Conservation (phyloP, 2,797 vertebrate species). For the Myotis findleyi region DNA sequence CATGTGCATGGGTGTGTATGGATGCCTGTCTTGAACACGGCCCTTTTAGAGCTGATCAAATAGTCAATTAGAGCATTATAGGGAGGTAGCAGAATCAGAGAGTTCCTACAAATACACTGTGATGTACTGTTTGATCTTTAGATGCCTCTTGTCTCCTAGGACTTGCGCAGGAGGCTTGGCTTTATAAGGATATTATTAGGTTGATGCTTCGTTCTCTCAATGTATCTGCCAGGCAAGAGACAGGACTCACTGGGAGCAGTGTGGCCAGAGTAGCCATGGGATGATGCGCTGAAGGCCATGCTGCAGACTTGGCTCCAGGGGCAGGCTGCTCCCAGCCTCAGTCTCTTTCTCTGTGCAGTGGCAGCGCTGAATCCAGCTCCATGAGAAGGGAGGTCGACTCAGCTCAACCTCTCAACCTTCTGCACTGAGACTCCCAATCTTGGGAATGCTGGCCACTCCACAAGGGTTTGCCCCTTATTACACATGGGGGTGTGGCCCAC, state of each 20-base stretch:
- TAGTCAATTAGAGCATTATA: slow-evolving; percentile 87
- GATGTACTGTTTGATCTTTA: slow-evolving; percentile 88
- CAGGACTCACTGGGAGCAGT: neutral
- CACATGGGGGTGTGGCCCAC: slow-evolving; percentile 5
- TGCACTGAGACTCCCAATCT: neutral
- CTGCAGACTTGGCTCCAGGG: neutral
- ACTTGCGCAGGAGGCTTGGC: slow-evolving; percentile 80
- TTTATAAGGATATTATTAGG: slow-evolving; percentile 87
- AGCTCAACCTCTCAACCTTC: neutral
- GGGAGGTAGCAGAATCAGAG: slow-evolving; percentile 84
- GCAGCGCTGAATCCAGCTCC: neutral
- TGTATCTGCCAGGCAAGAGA: slow-evolving; percentile 82
- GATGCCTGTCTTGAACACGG: slow-evolving; percentile 68
- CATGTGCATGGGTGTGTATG: neutral
- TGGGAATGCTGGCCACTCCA: neutral
- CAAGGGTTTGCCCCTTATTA: slow-evolving; percentile 66
- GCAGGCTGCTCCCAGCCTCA: neutral
- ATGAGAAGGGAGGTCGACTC: neutral
- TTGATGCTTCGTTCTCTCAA: slow-evolving; percentile 82
- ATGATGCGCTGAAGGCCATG: neutral
- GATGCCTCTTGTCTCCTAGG: slow-evolving; percentile 86
- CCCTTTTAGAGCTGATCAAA: slow-evolving; percentile 87
- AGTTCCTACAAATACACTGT: slow-evolving; percentile 86
- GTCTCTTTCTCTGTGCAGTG: slow-evolving; percentile 27
- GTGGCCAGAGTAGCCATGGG: slow-evolving; percentile 3